Evolutionary conservation across 2,888 invertebrate genomes (phyloP).

Genomic region (Seladonia tumulorum): DNA sequence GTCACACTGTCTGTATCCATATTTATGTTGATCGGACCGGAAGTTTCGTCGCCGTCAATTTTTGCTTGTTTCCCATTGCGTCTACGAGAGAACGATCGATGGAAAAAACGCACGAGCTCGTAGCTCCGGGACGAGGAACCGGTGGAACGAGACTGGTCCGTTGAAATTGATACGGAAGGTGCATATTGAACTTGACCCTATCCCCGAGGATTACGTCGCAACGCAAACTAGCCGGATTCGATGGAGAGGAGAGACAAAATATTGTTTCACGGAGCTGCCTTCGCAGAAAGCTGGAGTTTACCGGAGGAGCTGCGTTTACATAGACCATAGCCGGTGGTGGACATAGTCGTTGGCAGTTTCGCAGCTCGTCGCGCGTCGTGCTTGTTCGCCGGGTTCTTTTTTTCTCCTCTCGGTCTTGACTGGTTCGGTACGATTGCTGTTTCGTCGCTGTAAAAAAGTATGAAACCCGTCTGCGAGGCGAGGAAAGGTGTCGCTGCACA

Average conservation of each 20-base stretch:
- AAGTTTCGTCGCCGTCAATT: no score
- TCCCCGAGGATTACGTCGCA: background rate
- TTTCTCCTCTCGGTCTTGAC: background rate
- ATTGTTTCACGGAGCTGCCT: background rate
- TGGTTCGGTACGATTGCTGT: background rate
- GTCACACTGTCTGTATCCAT: no score
- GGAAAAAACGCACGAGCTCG: background rate
- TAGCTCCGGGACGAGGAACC: background rate
- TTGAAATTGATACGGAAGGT: background rate
- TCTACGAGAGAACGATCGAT: background rate
- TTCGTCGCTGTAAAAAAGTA: background rate
- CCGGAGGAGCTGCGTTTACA: background rate
- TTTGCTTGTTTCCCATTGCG: background rate
- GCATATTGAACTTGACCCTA: background rate
- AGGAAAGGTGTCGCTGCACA: background rate
- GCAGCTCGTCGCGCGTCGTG: no score
- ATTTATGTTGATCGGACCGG: no score
- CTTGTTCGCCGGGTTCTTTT: background rate
- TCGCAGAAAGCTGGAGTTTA: background rate
- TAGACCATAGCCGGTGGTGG: background rate
- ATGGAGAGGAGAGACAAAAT: background rate
- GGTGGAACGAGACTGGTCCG: background rate
- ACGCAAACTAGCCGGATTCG: background rate
- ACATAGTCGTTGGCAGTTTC: background rate
- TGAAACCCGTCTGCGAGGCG: background rate